Conservation (phyloP, 2,113 vertebrate genomes). For the Anolis sagrei region DNA sequence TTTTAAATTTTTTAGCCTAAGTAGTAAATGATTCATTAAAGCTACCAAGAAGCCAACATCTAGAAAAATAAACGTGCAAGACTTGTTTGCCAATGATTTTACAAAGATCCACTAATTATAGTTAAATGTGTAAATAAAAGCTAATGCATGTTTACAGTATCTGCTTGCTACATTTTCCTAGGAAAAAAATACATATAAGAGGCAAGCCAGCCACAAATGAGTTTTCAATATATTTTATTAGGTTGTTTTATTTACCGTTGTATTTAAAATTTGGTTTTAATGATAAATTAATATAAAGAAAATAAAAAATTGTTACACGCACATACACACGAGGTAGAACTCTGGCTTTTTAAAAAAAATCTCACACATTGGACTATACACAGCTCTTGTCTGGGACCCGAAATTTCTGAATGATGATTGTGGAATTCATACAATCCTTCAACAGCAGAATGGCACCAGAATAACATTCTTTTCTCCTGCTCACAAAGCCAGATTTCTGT, state of each 20-base stretch:
- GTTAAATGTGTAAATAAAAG: not conserved
- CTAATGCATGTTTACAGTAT: constrained; percentile 6
- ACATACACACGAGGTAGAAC: constrained; percentile 2
- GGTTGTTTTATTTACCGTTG: not conserved
- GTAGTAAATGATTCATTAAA: not conserved
- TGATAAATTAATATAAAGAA: constrained; percentile 22
- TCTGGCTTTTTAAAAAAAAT: not conserved
- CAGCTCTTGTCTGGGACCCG: not conserved
- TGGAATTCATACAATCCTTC: not conserved
- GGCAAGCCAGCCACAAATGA: constrained; percentile 16
- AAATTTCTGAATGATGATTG: not conserved
- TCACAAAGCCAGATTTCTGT: not conserved
- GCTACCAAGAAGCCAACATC: not conserved
- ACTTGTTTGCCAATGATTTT: not conserved
- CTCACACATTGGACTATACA: not conserved
- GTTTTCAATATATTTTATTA: constrained; percentile 22
- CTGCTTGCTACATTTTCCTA: constrained; percentile 14
- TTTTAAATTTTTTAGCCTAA: not conserved
- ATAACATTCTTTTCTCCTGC: not conserved
- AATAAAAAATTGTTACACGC: not conserved
- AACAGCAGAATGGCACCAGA: not conserved
- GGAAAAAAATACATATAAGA: not conserved
- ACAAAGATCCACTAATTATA: not conserved
- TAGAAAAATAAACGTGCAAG: not conserved
- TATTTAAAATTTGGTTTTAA: constrained; percentile 20